Conservation (phyloP, 1,140 invertebrate genomes). For the Antheraea pernyi region DNA sequence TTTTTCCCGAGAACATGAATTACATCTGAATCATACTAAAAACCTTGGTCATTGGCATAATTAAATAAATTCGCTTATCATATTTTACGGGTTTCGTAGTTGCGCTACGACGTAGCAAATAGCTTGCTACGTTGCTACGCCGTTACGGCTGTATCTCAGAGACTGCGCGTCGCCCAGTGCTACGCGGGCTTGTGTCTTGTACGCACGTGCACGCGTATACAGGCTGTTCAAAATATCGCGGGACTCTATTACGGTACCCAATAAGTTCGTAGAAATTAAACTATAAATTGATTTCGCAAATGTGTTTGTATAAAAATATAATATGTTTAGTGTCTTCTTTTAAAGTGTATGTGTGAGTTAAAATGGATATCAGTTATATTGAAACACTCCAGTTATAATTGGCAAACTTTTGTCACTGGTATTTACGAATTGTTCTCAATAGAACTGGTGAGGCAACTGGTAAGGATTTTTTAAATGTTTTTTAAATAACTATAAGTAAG, state of each 20-base stretch:
- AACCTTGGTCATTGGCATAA: conserved; percentile 17
- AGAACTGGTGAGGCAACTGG: background rate
- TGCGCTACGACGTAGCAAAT: conserved; percentile 9
- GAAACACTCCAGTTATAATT: background rate
- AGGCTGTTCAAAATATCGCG: conserved; percentile 18
- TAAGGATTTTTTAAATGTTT: background rate
- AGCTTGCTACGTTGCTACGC: conserved; percentile 30
- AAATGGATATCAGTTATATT: background rate
- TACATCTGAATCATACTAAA: background rate
- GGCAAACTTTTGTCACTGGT: background rate
- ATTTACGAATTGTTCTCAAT: background rate
- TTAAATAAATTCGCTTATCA: conserved; percentile 44
- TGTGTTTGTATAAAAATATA: conserved; percentile 49
- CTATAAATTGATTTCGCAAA: conserved; percentile 30
- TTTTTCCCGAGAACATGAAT: background rate
- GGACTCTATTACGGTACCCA: conserved; percentile 18
- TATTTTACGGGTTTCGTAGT: conserved; percentile 39
- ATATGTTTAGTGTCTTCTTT: conserved; percentile 44
- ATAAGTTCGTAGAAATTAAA: background rate
- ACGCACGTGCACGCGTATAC: conserved; percentile 28
- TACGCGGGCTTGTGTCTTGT: conserved; percentile 21
- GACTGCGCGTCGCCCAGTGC: conserved; percentile 54
- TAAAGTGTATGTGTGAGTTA: conserved; percentile 7
- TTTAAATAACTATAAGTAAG: too few relatives aligned
- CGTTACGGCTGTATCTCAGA: conserved; percentile 42